These are phyloP conservation scores for Euphydryas editha DNA, from an alignment of 2,888 invertebrate species.

Conservation along the genomic window DNA sequence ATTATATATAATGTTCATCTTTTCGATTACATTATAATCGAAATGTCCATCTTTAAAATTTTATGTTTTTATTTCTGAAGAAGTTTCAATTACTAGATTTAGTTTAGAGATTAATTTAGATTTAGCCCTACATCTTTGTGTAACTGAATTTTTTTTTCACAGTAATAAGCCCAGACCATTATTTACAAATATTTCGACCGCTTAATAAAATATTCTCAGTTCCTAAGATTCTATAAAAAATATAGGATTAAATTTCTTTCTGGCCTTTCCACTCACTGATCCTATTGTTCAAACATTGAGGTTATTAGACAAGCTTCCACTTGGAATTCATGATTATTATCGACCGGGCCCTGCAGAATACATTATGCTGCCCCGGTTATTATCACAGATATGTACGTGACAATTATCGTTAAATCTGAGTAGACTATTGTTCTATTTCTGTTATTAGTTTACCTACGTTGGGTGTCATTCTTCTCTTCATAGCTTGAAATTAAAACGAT, in stretches of 20 bases:
- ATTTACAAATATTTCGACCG: too few relatives aligned
- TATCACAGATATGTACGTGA: neutral
- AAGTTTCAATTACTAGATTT: too few relatives aligned
- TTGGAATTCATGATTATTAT: neutral
- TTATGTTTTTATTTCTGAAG: too few relatives aligned
- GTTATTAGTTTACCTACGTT: neutral
- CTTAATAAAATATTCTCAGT: too few relatives aligned
- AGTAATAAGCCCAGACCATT: too few relatives aligned
- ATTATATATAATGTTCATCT: neutral
- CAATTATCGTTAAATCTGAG: conserved; percentile 4
- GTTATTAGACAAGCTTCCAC: neutral
- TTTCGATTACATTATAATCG: too few relatives aligned
- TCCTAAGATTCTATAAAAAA: too few relatives aligned
- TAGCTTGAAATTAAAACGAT: conserved; percentile 5
- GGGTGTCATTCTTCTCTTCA: neutral
- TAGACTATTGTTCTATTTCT: neutral
- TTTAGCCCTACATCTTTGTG: too few relatives aligned
- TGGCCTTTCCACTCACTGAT: neutral
- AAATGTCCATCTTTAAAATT: too few relatives aligned
- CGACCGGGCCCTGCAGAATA: neutral
- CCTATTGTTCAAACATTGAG: neutral
- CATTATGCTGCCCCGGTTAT: neutral
- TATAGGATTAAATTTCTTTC: neutral
- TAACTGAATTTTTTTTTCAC: too few relatives aligned
- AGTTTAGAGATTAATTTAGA: too few relatives aligned